A percentile compares a stretch with the other conserved stretches of the same genome.
These are phyloP conservation scores for Thereva unica DNA, from an alignment of 2,888 invertebrate species.

Conservation along the genomic window DNA sequence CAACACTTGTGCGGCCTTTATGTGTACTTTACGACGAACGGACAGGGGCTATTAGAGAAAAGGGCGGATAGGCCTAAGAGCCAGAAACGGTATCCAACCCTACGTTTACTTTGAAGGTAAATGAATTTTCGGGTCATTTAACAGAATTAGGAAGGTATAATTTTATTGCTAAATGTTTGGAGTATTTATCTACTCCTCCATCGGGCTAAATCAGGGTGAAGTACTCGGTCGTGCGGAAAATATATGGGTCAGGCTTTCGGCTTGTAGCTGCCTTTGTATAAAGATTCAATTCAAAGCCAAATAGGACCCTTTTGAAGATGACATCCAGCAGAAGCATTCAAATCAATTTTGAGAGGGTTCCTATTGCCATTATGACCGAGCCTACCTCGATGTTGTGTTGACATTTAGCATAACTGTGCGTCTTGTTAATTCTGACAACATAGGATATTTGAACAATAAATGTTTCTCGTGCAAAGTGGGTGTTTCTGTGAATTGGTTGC, in stretches of 20 bases:
- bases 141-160: conserved; percentile 34
- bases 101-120: conserved; percentile 21
- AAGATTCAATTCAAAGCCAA: conserved; percentile 12
- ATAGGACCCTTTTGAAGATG: too few species aligned
- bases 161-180: conserved; percentile 29
- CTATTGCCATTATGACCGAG: too few species aligned
- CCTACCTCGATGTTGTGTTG: too few species aligned
- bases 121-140: conserved; percentile 36
- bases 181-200: conserved; percentile 3
- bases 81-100: background rate
- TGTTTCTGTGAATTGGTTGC: too few species aligned
- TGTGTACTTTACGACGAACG: conserved; percentile 22
- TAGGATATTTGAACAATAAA: too few species aligned
- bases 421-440: too few species aligned
- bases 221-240: conserved; percentile 20
- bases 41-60: background rate
- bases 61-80: conserved; percentile 2
- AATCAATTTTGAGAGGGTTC: too few species aligned
- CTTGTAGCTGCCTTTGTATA: background rate
- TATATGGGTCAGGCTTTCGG: background rate
- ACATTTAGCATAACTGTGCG: too few species aligned
- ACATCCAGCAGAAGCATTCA: too few species aligned
- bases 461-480: too few species aligned
- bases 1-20: conserved; percentile 12
- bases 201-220: conserved; percentile 1